phyloP scores from a whole-genome alignment of 1,140 invertebrate genomes.

The Propsilocerus akamusi region DNA sequence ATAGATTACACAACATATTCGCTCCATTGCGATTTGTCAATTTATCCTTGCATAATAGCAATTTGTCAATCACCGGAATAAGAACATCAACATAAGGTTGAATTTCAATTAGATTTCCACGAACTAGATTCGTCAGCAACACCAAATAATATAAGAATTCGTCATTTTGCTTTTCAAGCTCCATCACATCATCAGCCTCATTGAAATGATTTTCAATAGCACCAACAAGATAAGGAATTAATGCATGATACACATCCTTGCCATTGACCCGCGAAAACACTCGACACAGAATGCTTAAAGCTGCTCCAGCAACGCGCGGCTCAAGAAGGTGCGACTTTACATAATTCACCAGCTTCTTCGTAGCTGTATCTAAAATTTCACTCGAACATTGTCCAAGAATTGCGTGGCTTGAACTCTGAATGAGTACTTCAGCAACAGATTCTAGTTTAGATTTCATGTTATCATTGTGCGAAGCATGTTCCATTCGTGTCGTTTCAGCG shows the following conservation, averaged over 20 bases:
- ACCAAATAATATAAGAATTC: constrained; percentile 62
- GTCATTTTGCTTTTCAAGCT: constrained; percentile 57
- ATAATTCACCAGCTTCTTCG: constrained; percentile 55
- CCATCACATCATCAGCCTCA: constrained; percentile 30
- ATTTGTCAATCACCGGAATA: constrained; percentile 36
- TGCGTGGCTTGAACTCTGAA: constrained; percentile 32
- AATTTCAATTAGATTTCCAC: constrained; percentile 37
- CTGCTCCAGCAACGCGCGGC: constrained; percentile 59
- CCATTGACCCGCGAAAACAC: constrained; percentile 47
- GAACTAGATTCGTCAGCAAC: constrained; percentile 49
- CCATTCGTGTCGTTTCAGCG: constrained; percentile 41
- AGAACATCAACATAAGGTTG: constrained; percentile 40
- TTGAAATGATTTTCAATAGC: constrained; percentile 31
- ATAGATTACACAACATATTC: constrained; percentile 22
- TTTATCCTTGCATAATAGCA: constrained; percentile 38
- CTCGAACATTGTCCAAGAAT: constrained; percentile 29
- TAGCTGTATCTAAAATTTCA: constrained; percentile 38
- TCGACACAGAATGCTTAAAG: constrained; percentile 47
- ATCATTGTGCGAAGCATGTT: constrained; percentile 32
- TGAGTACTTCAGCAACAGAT: constrained; percentile 29
- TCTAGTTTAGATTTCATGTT: constrained; percentile 33
- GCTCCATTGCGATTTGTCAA: constrained; percentile 37
- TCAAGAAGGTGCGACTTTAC: constrained; percentile 57
- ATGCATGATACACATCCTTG: constrained; percentile 42
- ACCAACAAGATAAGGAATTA: constrained; percentile 52